Evolutionary conservation across 2,888 invertebrate species (phyloP).

Genomic region (Xylota sylvarum): DNA sequence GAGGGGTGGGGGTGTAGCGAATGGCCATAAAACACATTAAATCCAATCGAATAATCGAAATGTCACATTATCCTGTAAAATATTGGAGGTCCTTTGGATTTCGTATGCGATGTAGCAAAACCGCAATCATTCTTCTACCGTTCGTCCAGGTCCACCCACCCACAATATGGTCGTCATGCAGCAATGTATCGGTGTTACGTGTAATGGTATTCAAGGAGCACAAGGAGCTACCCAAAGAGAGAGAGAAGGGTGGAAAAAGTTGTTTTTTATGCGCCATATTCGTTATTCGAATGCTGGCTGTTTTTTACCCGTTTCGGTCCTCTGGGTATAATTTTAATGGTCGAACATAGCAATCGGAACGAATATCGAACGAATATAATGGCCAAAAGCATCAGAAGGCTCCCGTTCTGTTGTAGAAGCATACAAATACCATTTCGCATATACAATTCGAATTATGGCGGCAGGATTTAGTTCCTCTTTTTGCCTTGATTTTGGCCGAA

Average conservation of each 20-base stretch:
- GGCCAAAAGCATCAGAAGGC: slow-evolving; percentile 42
- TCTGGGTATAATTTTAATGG: slow-evolving; percentile 84
- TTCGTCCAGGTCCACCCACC: slow-evolving; percentile 28
- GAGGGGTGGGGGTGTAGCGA: slow-evolving; percentile 4
- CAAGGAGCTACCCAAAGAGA: slow-evolving; percentile 50
- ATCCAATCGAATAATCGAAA: slow-evolving; percentile 85
- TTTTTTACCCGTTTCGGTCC: slow-evolving; percentile 78
- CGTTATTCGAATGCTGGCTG: slow-evolving; percentile 38
- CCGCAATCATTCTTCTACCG: slow-evolving; percentile 74
- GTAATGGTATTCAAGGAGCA: slow-evolving; percentile 75
- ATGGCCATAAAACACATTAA: slow-evolving; percentile 84
- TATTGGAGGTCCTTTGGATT: slow-evolving; percentile 81
- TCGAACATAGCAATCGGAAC: slow-evolving; percentile 75
- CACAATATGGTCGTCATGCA: slow-evolving; percentile 33
- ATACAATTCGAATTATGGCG: slow-evolving; percentile 79
- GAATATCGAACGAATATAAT: slow-evolving; percentile 62
- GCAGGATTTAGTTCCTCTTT: slow-evolving; percentile 30
- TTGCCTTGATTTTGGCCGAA: slow-evolving; percentile 33
- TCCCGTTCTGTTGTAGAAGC: slow-evolving; percentile 20
- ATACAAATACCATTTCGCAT: slow-evolving; percentile 82
- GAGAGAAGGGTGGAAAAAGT: slow-evolving; percentile 27
- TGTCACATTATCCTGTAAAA: slow-evolving; percentile 85
- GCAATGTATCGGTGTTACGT: slow-evolving; percentile 64
- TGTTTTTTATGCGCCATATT: slow-evolving; percentile 56
- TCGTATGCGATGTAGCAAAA: slow-evolving; percentile 76